phyloP scores from a whole-genome alignment of 2,113 vertebrate genomes.

The Saguinus imperator region DNA sequence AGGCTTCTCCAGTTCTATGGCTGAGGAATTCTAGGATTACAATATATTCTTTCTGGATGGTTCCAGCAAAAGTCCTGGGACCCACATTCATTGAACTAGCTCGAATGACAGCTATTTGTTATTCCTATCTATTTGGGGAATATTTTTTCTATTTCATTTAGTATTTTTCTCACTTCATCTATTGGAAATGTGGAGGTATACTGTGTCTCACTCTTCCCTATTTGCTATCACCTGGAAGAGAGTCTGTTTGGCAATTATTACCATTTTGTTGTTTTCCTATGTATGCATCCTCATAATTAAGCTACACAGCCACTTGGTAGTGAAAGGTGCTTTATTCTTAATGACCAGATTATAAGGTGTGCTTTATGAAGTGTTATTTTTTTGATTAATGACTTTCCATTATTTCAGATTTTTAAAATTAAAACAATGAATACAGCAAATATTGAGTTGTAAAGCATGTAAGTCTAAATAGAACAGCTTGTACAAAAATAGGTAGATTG shows the following conservation, averaged over 20 bases:
- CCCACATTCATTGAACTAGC: neutral
- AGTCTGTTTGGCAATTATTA: neutral
- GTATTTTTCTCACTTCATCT: neutral
- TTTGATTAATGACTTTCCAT: neutral
- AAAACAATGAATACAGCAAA: neutral
- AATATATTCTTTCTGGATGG: neutral
- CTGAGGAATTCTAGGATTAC: neutral
- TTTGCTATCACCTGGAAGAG: neutral
- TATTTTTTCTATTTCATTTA: neutral
- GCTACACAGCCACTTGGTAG: neutral
- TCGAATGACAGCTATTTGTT: neutral
- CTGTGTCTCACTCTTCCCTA: accelerated
- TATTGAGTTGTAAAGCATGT: neutral
- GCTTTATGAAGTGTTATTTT: neutral
- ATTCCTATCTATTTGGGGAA: neutral
- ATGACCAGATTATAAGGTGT: neutral
- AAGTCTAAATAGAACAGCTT: neutral
- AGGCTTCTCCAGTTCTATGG: neutral
- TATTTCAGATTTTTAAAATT: neutral
- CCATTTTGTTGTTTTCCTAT: neutral
- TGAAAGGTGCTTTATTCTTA: neutral
- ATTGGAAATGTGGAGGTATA: neutral
- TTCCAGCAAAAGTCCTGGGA: neutral
- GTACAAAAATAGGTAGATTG: neutral
- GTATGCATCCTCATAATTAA: neutral